Conservation (phyloP, 2,888 invertebrate genomes). For the Leucoma salicis region DNA sequence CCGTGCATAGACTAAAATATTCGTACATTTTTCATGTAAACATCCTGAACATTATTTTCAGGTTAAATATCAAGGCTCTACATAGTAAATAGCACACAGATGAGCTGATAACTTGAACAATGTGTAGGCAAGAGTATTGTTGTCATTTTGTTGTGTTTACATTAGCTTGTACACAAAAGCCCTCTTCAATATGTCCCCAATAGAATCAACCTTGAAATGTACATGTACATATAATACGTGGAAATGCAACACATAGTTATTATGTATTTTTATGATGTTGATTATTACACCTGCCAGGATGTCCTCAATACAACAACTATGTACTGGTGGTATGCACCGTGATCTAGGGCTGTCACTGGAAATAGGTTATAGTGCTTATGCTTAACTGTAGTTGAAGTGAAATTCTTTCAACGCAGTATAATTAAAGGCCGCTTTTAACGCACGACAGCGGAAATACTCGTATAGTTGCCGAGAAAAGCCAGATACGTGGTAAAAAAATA, state of each 20-base stretch:
- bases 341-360: slow-evolving; percentile 21
- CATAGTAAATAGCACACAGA: neutral
- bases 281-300: slow-evolving; percentile 52
- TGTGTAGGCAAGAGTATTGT: neutral
- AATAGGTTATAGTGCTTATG: neutral
- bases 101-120: neutral
- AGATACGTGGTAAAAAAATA: too few species aligned
- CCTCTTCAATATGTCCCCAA: neutral
- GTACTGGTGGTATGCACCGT: slow-evolving; percentile 33
- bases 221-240: slow-evolving; percentile 18
- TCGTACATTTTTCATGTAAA: too few species aligned
- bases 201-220: slow-evolving; percentile 28
- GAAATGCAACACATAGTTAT: slow-evolving; percentile 27
- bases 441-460: too few species aligned
- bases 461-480: too few species aligned
- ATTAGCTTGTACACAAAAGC: neutral
- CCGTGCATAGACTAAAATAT: too few species aligned
- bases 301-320: slow-evolving; percentile 43
- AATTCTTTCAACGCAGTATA: too few species aligned
- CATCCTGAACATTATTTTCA: too few species aligned
- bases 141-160: neutral
- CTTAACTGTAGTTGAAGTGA: too few species aligned
- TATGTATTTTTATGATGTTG: slow-evolving; percentile 39
- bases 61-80: too few species aligned
- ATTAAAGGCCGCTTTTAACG: too few species aligned